Evolutionary conservation across 2,888 invertebrate species (phyloP).

Genomic region (Drosophila testacea): DNA sequence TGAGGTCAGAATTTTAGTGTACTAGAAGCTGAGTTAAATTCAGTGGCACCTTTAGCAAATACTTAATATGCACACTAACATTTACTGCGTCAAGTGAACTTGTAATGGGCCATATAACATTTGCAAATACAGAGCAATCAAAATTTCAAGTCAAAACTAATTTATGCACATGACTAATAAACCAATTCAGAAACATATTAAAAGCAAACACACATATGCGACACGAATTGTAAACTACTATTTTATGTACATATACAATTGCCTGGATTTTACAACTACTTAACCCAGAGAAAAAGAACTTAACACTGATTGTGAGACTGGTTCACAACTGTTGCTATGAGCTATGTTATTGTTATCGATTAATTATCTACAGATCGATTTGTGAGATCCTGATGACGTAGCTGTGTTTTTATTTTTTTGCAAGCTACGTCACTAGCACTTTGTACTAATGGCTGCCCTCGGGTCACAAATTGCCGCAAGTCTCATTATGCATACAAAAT

Average conservation of each 20-base stretch:
- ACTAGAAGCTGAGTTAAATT: background rate
- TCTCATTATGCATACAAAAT: slow-evolving; percentile 74
- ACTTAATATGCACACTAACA: slow-evolving; percentile 5
- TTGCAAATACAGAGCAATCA: slow-evolving; percentile 37
- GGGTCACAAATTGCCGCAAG: slow-evolving; percentile 65
- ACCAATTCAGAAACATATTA: slow-evolving; percentile 44
- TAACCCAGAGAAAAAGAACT: background rate
- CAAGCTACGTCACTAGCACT: slow-evolving; percentile 36
- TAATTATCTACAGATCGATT: background rate
- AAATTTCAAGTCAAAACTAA: slow-evolving; percentile 50
- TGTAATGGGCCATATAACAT: slow-evolving; percentile 46
- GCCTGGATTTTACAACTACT: background rate
- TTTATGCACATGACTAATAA: slow-evolving; percentile 65
- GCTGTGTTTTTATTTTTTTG: background rate
- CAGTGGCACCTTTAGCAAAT: slow-evolving; percentile 6
- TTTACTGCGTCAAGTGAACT: slow-evolving; percentile 22
- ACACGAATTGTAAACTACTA: slow-evolving; percentile 42
- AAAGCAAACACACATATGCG: slow-evolving; percentile 44
- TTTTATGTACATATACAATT: slow-evolving; percentile 8
- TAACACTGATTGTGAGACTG: background rate
- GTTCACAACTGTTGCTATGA: no score
- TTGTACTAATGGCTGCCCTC: slow-evolving; percentile 62
- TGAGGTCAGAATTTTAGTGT: background rate
- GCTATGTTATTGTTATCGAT: background rate
- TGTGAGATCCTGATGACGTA: background rate